A percentile compares a stretch with the other conserved stretches of the same genome.
phyloP scores from a whole-genome alignment of 2,797 vertebrate genomes.

The Notolepis coatsorum region DNA sequence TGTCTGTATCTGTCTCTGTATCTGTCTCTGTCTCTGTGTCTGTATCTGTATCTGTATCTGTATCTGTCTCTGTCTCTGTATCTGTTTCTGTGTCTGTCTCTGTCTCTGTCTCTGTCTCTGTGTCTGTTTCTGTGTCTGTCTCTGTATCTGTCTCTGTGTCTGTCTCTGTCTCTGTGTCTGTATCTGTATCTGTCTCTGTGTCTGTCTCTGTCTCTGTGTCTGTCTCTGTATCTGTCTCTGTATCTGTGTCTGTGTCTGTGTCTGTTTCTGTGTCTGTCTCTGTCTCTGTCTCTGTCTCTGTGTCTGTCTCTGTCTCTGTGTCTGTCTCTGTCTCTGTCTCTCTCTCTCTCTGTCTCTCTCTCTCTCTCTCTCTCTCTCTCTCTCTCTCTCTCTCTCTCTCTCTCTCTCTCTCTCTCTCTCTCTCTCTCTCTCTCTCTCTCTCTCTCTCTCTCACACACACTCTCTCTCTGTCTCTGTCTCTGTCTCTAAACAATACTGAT shows the following conservation, averaged over 20 bases:
- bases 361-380: not conserved
- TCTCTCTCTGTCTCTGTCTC: no score
- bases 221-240: not conserved
- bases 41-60: no score
- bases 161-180: slow-evolving; percentile 31
- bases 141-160: slow-evolving; percentile 17
- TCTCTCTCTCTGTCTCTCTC: slow-evolving; percentile 8
- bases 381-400: not conserved
- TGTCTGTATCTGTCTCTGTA: no score
- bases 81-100: no score
- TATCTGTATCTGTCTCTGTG: slow-evolving; percentile 31
- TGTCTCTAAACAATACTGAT: no score
- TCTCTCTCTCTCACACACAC: no score
- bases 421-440: no score
- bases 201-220: slow-evolving; percentile 24
- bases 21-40: no score
- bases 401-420: not conserved
- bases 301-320: not conserved
- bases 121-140: slow-evolving; percentile 20
- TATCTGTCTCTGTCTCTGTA: no score
- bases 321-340: not conserved
- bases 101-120: no score
- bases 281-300: slow-evolving; percentile 33
- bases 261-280: no score
- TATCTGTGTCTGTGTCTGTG: not conserved